A percentile compares a stretch with the other conserved stretches of the same genome.
phyloP scores from a whole-genome alignment of 30 jellyfish, hydroid and myxozoan genomes.

The Aurelia sp. region DNA sequence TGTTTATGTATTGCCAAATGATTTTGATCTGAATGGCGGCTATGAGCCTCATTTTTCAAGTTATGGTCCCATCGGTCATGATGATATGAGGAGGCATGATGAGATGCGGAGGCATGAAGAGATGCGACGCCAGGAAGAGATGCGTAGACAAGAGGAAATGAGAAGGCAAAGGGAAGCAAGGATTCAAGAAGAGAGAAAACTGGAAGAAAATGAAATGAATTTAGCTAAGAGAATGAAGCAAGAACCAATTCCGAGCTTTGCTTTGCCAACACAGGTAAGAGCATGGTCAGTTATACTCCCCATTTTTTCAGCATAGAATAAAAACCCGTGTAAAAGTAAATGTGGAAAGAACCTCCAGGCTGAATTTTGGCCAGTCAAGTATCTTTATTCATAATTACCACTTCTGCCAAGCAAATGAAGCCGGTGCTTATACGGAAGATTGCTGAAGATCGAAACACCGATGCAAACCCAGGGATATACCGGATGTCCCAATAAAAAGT shows the following conservation, averaged over 20 bases:
- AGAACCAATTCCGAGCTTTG: constrained; percentile 66
- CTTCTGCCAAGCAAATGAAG: too few species aligned
- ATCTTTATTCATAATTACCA: not conserved
- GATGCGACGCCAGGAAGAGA: constrained; percentile 70
- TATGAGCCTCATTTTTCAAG: constrained; percentile 74
- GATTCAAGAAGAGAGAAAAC: constrained; percentile 30
- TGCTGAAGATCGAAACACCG: not conserved
- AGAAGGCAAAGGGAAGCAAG: constrained; percentile 68
- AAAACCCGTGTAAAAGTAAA: too few species aligned
- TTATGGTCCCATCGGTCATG: constrained; percentile 71
- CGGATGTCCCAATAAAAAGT: too few species aligned
- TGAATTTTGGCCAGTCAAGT: not conserved
- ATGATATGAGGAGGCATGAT: constrained; percentile 65
- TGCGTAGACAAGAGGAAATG: constrained; percentile 61
- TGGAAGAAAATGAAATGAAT: constrained; percentile 35
- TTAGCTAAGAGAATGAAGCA: constrained; percentile 54
- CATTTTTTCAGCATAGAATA: too few species aligned
- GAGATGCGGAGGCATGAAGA: constrained; percentile 79
- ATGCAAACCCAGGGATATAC: too few species aligned
- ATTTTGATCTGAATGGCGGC: constrained; percentile 85
- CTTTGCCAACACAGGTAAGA: constrained; percentile 75
- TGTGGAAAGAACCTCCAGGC: not conserved
- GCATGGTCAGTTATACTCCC: too few species aligned
- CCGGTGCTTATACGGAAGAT: too few species aligned
- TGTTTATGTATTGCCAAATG: constrained; percentile 95